Conservation (phyloP, 2,797 vertebrate species). For the Cichlasoma orientale region DNA sequence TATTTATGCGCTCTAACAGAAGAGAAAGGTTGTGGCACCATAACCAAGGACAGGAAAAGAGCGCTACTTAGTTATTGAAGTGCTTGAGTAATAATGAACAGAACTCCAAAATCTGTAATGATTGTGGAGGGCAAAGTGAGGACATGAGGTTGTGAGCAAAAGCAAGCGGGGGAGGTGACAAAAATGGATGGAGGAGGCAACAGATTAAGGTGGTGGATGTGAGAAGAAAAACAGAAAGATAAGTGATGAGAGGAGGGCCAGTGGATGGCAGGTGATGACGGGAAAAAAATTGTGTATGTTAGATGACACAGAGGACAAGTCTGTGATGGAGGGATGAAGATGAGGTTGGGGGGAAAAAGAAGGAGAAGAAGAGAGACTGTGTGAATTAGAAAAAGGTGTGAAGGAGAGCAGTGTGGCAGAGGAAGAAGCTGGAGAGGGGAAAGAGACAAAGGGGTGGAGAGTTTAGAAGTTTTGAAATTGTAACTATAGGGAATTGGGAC, state of each 20-base stretch:
- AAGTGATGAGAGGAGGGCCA: constrained; percentile 8
- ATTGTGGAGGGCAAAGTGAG: constrained; percentile 17
- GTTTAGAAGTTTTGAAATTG: constrained; percentile 46
- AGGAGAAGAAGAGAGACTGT: constrained; percentile 4
- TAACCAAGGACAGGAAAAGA: constrained; percentile 2
- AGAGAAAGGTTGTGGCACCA: not conserved
- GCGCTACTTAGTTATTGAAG: constrained; percentile 3
- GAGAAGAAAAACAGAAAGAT: constrained; percentile 17
- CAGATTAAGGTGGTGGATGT: constrained; percentile 2
- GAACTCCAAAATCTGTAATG: constrained; percentile 1
- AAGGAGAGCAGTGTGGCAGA: constrained; percentile 19
- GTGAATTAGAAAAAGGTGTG: constrained; percentile 39
- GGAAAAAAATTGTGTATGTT: not conserved
- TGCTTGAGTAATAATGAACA: constrained; percentile 28
- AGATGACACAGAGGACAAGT: constrained; percentile 22
- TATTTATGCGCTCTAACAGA: constrained; percentile 1
- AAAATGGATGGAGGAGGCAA: constrained; percentile 13
- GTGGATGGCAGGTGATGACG: constrained; percentile 26
- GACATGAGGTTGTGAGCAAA: constrained; percentile 4
- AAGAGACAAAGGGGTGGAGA: constrained; percentile 29
- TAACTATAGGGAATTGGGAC: constrained; percentile 18
- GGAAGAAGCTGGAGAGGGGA: constrained; percentile 14
- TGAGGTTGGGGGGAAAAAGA: constrained; percentile 1
- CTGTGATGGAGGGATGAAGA: constrained; percentile 40
- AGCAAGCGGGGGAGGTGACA: not conserved